Evolutionary conservation across 2,113 vertebrate species (phyloP).

Genomic region (Coregonus clupeaformis): DNA sequence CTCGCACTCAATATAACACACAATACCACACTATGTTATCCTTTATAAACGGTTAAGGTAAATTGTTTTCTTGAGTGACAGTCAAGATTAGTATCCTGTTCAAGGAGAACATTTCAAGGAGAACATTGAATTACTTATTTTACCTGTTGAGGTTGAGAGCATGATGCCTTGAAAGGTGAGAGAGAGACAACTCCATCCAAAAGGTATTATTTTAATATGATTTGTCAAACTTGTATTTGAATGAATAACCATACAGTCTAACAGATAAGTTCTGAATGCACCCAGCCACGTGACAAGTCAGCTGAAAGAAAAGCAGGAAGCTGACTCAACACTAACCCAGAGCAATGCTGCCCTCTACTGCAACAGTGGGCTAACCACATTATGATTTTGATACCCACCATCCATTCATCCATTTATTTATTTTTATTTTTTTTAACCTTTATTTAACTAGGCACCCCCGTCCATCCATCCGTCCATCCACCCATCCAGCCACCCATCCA

Average conservation of each 20-base stretch:
- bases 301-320: no score
- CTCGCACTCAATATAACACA: conserved; percentile 18
- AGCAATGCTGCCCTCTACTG: conserved; percentile 57
- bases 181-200: background rate
- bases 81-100: background rate
- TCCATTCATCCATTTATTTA: no score
- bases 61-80: conserved; percentile 34
- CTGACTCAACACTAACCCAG: background rate
- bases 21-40: conserved; percentile 49
- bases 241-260: background rate
- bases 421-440: no score
- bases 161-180: background rate
- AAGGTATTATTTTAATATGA: no score
- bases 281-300: background rate
- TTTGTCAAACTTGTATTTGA: background rate
- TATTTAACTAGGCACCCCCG: no score
- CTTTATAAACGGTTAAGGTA: background rate
- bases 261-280: background rate
- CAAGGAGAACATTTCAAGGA: background rate
- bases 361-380: conserved; percentile 21
- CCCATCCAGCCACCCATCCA: background rate
- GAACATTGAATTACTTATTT: background rate
- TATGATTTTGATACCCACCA: background rate
- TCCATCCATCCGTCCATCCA: no score
- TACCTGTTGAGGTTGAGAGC: background rate